phyloP scores from a whole-genome alignment of 2,888 invertebrate species.

The Lissonota sp. region DNA sequence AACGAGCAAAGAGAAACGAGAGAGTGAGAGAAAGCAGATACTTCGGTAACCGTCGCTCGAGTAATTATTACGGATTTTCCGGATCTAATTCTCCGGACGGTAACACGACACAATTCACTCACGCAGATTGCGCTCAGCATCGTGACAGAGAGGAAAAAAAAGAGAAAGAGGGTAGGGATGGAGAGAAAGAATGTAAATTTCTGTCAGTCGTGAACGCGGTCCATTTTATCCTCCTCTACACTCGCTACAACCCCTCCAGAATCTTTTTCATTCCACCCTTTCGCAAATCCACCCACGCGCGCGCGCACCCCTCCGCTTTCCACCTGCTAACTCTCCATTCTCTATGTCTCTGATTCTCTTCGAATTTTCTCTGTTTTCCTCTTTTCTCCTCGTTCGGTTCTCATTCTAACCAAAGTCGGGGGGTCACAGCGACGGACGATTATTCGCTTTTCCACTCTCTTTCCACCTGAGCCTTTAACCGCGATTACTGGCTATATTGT shows the following conservation, averaged over 20 bases:
- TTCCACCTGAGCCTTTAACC: constrained; percentile 71
- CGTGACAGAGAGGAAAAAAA: too few relatives aligned
- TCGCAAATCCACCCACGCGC: constrained; percentile 35
- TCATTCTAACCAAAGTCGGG: constrained; percentile 52
- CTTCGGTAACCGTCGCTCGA: constrained; percentile 79
- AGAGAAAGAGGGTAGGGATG: too few relatives aligned
- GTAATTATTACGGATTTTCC: constrained; percentile 84
- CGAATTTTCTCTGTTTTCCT: constrained; percentile 35
- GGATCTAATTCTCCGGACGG: constrained; percentile 83
- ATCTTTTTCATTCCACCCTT: constrained; percentile 34
- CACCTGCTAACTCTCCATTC: constrained; percentile 75
- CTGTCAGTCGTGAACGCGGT: constrained; percentile 80
- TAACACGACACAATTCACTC: constrained; percentile 83
- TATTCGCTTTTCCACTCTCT: constrained; percentile 79
- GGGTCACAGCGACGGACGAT: constrained; percentile 74
- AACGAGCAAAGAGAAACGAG: constrained; percentile 10
- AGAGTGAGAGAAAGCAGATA: constrained; percentile 69
- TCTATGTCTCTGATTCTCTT: constrained; percentile 25
- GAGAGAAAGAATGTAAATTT: constrained; percentile 81
- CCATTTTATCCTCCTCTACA: constrained; percentile 77
- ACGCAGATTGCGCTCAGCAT: constrained; percentile 81
- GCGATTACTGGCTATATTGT: constrained; percentile 62
- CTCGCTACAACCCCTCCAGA: constrained; percentile 12
- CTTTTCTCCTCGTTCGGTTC: constrained; percentile 32
- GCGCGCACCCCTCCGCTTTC: constrained; percentile 70